Evolutionary conservation across 37 sponge, comb jelly and placozoan genomes (phyloP).

Genomic region (Crambe crambe): DNA sequence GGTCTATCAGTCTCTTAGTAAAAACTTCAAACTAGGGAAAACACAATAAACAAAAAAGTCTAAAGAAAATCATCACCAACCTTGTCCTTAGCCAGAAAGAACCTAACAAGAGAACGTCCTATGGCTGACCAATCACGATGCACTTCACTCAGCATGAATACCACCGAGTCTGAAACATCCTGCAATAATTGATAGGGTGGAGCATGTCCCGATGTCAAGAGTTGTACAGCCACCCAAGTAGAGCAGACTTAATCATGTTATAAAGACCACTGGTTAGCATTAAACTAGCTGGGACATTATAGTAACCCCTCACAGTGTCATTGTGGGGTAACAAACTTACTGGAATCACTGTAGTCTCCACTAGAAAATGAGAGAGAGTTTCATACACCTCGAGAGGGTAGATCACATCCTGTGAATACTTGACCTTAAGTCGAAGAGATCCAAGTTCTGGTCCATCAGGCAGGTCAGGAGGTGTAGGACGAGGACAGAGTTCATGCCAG

Average conservation of each 20-base stretch:
- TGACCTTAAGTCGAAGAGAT: constrained; percentile 30
- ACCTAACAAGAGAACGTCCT: constrained; percentile 43
- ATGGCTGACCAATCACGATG: constrained; percentile 34
- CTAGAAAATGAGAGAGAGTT: constrained; percentile 38
- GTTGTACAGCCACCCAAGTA: neutral
- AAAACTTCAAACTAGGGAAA: constrained; percentile 38
- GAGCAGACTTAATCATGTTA: no score
- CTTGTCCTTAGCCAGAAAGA: constrained; percentile 48
- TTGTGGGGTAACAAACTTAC: constrained; percentile 26
- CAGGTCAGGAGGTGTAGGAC: neutral
- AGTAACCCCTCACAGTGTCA: neutral
- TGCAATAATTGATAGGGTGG: no score
- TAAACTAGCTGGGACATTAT: neutral
- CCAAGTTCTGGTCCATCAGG: constrained; percentile 29
- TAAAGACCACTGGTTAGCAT: no score
- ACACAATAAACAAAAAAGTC: neutral
- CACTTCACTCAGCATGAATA: constrained; percentile 55
- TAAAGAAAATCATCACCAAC: constrained; percentile 10
- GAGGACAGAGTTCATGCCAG: constrained; percentile 46
- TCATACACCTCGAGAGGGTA: constrained; percentile 41
- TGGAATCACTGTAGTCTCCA: neutral
- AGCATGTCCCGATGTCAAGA: no score
- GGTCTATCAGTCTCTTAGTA: constrained; percentile 7
- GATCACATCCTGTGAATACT: constrained; percentile 33
- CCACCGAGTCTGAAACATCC: constrained; percentile 34